Evolutionary conservation across 92 coral and sea anemone genomes (phyloP), one percentile per base, ranked within the genome.

Genomic region (Phenganax subtilis): DNA sequence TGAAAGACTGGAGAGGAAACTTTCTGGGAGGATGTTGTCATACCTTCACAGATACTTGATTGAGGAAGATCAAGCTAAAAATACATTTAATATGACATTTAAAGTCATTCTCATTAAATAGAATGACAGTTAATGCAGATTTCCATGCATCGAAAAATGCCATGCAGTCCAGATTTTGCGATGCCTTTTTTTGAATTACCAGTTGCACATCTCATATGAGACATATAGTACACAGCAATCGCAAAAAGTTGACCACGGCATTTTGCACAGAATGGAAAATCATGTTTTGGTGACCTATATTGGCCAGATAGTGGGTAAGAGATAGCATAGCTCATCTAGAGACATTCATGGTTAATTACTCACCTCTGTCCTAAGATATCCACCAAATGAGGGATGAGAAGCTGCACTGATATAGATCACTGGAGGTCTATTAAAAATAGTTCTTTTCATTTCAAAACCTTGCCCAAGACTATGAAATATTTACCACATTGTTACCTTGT

Each of bases 1-100:
- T 10, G 25, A 10, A 64, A 61, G 14, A 51, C 75, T 25, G n/a
- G 20, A 27, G 54, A 16, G 15, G 47, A 7, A 57, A 59, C 25
- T 12, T 52, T 11, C 29, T 28, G 59, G 51, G 28, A 27, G 16
- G 11, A 84, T 44, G 55, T 37, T 3, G 27, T 55, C 68, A 29
- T 77, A 91, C 97, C 97, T 88, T 93, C 92, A 86, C 97, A 94
- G 81, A 94, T 92, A 90, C 98, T 92, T 60, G 98, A 91, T 75
- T 94, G 98, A 57, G 98, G 98, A 71, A 94, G 86, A 57, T 97
- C 94, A 87, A 94, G 97, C 98, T 94, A 64, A 84, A 70, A 60
- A 60, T 30, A 57, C 55, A 6, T 0, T 15, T 12, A 73, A 65
- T 28, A 7, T 56, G 10, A 3, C 31, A 55, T 30, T n/a, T 29